phyloP scores from a whole-genome alignment of 2,888 invertebrate genomes.

The Pandemis heparana region DNA sequence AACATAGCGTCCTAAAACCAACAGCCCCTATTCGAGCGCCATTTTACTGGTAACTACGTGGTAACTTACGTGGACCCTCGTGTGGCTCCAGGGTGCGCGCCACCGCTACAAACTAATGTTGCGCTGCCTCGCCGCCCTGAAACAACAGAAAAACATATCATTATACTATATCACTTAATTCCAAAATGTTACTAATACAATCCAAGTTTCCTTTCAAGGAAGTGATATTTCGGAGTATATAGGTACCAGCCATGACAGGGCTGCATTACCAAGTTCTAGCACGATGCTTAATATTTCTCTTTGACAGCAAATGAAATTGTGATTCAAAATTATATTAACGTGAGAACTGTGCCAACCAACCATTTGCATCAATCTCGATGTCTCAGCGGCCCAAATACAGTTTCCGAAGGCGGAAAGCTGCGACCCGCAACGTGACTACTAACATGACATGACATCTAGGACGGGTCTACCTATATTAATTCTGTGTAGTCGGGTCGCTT shows the following conservation, averaged over 20 bases:
- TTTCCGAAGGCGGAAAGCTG: constrained; percentile 10
- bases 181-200: not conserved
- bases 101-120: constrained; percentile 63
- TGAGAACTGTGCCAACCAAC: constrained; percentile 10
- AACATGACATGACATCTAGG: constrained; percentile 25
- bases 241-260: too few species aligned
- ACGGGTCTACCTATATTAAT: constrained; percentile 23
- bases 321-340: constrained; percentile 16
- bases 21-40: not conserved
- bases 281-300: not conserved
- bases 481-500: constrained; percentile 9
- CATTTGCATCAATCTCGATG: constrained; percentile 18
- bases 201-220: too few species aligned
- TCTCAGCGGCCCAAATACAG: not conserved
- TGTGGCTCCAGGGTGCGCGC: constrained; percentile 79
- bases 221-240: too few species aligned
- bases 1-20: not conserved
- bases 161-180: not conserved
- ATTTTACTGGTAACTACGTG: not conserved
- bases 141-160: constrained; percentile 55
- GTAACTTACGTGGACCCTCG: constrained; percentile 69
- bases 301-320: not conserved
- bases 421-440: constrained; percentile 19
- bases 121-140: constrained; percentile 77
- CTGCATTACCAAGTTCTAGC: not conserved